Conservation (phyloP, 92 coral and sea anemone genomes). For the Meandrina meandrites region DNA sequence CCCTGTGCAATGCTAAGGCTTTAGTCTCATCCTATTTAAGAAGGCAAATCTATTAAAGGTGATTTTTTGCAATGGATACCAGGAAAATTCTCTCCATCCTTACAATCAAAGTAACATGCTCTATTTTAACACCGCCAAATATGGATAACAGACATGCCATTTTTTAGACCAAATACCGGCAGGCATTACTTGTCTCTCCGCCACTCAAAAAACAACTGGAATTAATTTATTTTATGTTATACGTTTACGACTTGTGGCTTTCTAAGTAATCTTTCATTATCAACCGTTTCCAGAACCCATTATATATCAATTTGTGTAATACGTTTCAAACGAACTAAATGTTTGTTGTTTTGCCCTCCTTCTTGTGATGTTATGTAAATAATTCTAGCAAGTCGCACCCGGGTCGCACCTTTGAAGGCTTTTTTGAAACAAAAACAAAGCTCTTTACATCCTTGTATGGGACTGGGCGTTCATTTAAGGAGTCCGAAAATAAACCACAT, state of each 20-base stretch:
- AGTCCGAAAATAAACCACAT: neutral
- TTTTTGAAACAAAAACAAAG: neutral
- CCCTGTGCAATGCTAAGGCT: neutral
- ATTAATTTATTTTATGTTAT: neutral
- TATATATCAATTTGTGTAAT: slow-evolving; percentile 12
- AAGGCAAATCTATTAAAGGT: neutral
- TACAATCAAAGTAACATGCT: neutral
- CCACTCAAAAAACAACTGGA: neutral
- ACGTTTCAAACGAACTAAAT: neutral
- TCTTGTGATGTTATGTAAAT: slow-evolving; percentile 27
- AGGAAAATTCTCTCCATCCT: neutral
- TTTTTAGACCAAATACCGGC: neutral
- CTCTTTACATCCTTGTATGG: neutral
- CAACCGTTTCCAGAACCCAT: neutral
- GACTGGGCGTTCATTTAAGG: neutral
- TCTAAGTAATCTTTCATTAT: neutral
- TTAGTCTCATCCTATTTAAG: neutral
- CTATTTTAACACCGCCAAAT: neutral
- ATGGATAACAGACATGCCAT: neutral
- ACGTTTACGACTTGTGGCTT: neutral
- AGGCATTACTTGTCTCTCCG: neutral
- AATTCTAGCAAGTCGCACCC: neutral
- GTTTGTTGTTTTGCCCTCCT: slow-evolving; percentile 12
- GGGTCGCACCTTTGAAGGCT: neutral
- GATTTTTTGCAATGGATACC: neutral